A percentile compares a stretch with the other conserved stretches of the same genome.
These are phyloP conservation scores for Macrobrachium rosenbergii DNA, from an alignment of 1,140 invertebrate species.

Conservation along the genomic window DNA sequence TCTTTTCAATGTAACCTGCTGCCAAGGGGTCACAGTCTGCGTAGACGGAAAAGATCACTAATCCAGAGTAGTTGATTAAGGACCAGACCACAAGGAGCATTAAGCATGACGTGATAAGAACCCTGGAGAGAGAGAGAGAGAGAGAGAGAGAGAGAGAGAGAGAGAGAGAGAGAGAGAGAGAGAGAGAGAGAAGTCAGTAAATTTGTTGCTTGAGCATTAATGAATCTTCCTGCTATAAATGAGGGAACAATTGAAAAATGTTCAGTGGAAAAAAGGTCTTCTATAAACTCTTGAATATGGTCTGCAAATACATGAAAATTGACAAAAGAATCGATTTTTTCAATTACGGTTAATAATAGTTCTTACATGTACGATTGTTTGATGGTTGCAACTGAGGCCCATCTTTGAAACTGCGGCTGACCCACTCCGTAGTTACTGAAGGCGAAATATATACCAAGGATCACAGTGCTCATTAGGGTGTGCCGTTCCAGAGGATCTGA, in stretches of 20 bases:
- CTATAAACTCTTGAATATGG: too few species aligned
- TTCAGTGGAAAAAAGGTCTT: too few species aligned
- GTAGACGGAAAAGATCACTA: constrained; percentile 48
- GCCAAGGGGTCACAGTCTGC: constrained; percentile 37
- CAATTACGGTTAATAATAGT: not conserved
- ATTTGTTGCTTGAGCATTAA: too few species aligned
- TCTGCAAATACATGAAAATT: not conserved
- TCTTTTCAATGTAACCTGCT: constrained; percentile 37
- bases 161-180: not conserved
- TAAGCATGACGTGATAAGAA: not conserved
- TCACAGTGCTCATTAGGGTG: constrained; percentile 31
- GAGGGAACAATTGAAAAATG: too few species aligned
- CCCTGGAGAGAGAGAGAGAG: constrained; percentile 15
- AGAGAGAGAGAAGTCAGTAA: too few species aligned
- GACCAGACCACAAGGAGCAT: constrained; percentile 36
- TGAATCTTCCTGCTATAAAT: too few species aligned
- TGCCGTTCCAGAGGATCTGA: constrained; percentile 37
- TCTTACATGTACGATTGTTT: constrained; percentile 36
- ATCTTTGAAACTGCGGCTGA: constrained; percentile 32
- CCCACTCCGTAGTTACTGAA: not conserved
- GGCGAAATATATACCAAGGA: constrained; percentile 25
- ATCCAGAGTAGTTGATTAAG: constrained; percentile 42
- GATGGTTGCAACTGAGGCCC: constrained; percentile 26
- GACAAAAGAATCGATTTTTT: not conserved
- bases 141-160: not conserved